Evolutionary conservation across 2,113 vertebrate genomes (phyloP).

Genomic region (Melanerpes aurifrons): DNA sequence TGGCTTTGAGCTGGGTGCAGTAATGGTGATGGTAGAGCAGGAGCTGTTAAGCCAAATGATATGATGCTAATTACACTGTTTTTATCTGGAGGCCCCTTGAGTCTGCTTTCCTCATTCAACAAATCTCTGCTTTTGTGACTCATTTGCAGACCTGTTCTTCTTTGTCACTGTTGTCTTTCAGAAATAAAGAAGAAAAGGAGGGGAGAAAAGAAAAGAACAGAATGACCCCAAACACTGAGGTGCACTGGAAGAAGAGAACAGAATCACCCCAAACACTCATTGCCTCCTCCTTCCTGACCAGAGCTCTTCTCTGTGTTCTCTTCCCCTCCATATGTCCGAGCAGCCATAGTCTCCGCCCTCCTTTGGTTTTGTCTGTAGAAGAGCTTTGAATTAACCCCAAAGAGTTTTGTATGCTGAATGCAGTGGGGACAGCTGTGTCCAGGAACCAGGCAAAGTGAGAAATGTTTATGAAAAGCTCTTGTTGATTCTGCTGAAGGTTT

Average conservation of each 20-base stretch:
- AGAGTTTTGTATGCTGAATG: not conserved
- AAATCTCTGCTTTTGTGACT: too few relatives aligned
- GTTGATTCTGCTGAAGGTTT: not conserved
- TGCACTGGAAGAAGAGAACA: not conserved
- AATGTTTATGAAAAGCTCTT: not conserved
- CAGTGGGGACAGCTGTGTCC: rapidly evolving
- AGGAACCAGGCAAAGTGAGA: not conserved
- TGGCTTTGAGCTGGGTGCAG: too few relatives aligned
- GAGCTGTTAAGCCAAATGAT: too few relatives aligned
- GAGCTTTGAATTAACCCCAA: not conserved
- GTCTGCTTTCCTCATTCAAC: too few relatives aligned
- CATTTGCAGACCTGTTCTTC: too few relatives aligned
- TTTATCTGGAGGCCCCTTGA: too few relatives aligned
- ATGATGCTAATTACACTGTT: too few relatives aligned
- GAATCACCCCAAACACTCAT: rapidly evolving
- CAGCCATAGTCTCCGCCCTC: not conserved
- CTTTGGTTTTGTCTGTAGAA: not conserved
- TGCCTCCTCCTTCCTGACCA: not conserved
- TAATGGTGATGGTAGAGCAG: too few relatives aligned
- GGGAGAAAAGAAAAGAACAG: too few relatives aligned
- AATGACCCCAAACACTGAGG: not conserved
- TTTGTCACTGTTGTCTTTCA: too few relatives aligned
- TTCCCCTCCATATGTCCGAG: not conserved
- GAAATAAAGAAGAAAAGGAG: too few relatives aligned
- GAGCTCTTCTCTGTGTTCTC: not conserved